Percentiles rank a stretch among this genome's conserved stretches.
Evolutionary conservation across 2,113 vertebrate genomes (phyloP).

Genomic region (Pomatorhinus ruficollis): DNA sequence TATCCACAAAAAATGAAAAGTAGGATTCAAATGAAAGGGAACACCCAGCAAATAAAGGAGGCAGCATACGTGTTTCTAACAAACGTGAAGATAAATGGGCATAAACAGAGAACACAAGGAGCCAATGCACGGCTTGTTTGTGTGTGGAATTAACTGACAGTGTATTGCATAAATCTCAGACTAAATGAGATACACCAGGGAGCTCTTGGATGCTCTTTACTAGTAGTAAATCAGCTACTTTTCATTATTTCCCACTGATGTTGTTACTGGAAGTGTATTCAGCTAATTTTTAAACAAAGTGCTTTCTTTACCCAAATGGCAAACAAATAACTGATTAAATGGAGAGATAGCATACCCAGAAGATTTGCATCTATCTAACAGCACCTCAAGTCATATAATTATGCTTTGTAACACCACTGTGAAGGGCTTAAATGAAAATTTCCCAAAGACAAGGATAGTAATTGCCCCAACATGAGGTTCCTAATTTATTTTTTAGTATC

Average conservation of each 20-base stretch:
- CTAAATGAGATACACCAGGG: neutral
- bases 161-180: neutral
- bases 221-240: neutral
- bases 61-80: neutral
- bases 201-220: neutral
- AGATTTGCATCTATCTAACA: conserved; percentile 42
- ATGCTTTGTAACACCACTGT: neutral
- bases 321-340: conserved; percentile 63
- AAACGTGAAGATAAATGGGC: conserved; percentile 9
- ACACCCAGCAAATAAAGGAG: neutral
- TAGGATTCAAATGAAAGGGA: neutral
- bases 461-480: neutral
- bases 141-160: neutral
- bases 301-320: conserved; percentile 35
- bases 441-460: neutral
- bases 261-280: neutral
- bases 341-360: conserved; percentile 11
- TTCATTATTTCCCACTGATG: neutral
- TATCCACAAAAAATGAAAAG: neutral
- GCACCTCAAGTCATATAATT: conserved; percentile 17
- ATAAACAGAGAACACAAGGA: neutral
- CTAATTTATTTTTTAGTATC: conserved; percentile 4
- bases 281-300: neutral
- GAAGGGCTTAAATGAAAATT: neutral
- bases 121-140: neutral